phyloP scores from a whole-genome alignment of 2,888 invertebrate genomes.

The Melanchra persicariae region DNA sequence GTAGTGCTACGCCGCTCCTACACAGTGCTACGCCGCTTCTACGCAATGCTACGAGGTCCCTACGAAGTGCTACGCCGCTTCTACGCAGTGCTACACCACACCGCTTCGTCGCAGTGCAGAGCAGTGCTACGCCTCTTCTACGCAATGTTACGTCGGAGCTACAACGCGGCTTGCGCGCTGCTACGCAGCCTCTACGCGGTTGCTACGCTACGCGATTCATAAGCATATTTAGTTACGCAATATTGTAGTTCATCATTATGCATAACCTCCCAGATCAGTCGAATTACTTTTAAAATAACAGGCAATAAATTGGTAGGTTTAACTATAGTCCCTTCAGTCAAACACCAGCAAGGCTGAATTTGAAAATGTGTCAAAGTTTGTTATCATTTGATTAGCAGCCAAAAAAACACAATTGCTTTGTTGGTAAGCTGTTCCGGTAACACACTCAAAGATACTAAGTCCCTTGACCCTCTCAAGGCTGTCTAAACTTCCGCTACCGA shows the following conservation, averaged over 20 bases:
- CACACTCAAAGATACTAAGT: slow-evolving; percentile 24
- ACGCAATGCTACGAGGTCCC: background rate
- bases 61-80: background rate
- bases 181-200: background rate
- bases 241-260: background rate
- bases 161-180: too few species aligned
- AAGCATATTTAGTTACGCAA: background rate
- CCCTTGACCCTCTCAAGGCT: slow-evolving; percentile 64
- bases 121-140: background rate
- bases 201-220: background rate
- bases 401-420: slow-evolving; percentile 11
- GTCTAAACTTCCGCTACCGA: slow-evolving; percentile 55
- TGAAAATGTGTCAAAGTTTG: slow-evolving; percentile 3
- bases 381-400: slow-evolving; percentile 15
- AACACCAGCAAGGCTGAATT: background rate
- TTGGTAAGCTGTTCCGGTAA: slow-evolving; percentile 28
- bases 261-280: background rate
- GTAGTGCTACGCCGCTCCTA: background rate
- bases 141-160: too few species aligned
- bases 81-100: background rate
- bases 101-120: background rate
- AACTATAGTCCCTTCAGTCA: background rate
- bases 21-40: background rate
- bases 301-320: background rate
- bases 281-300: background rate